A percentile compares a stretch with the other conserved stretches of the same genome.
phyloP scores from a whole-genome alignment of 2,797 vertebrate genomes.

The Darevskia mixta region DNA sequence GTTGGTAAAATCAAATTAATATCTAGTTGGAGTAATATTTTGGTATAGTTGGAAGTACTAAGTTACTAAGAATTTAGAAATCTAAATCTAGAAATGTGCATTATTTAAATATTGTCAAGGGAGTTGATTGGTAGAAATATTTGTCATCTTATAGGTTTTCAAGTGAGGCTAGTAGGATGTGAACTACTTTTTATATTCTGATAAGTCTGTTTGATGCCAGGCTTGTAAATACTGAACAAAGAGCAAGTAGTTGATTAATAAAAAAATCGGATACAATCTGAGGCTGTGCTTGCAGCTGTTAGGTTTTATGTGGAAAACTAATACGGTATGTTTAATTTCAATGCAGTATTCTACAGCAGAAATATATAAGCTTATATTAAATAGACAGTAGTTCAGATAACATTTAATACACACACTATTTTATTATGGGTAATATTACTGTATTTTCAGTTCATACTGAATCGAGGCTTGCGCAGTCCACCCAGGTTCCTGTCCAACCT shows the following conservation, averaged over 20 bases:
- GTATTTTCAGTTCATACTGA: constrained; percentile 87
- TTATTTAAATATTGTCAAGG: neutral
- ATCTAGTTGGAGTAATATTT: neutral
- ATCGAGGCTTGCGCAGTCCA: constrained; percentile 89
- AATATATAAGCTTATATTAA: neutral
- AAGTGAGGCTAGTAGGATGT: neutral
- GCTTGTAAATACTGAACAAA: neutral
- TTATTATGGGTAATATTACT: neutral
- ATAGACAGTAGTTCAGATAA: neutral
- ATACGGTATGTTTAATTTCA: neutral
- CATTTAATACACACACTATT: neutral
- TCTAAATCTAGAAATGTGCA: neutral
- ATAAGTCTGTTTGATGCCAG: neutral
- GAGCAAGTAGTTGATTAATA: neutral
- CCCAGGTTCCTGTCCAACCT: constrained; percentile 86
- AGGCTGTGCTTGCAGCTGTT: neutral
- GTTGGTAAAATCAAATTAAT: constrained; percentile 79
- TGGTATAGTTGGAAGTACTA: neutral
- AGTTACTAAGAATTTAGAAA: constrained; percentile 2
- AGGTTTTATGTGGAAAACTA: neutral
- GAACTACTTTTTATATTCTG: neutral
- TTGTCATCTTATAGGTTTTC: neutral
- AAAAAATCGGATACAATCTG: neutral
- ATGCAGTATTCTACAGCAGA: neutral
- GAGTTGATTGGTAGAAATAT: neutral